A percentile compares a stretch with the other conserved stretches of the same genome.
phyloP scores from a whole-genome alignment of 2,888 invertebrate species.

The Epistrophe grossulariae region DNA sequence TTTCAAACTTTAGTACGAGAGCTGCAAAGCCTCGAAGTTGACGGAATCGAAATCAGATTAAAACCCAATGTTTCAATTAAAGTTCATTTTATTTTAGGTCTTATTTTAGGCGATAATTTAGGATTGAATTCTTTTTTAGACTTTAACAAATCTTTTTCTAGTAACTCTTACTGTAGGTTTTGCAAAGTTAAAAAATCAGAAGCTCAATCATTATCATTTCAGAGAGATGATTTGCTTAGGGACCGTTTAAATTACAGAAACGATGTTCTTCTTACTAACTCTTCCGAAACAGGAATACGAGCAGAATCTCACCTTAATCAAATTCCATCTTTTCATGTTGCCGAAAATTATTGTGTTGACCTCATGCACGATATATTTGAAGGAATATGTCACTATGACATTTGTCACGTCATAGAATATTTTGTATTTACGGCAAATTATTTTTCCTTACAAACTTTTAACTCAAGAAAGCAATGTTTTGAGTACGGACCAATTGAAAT shows the following conservation, averaged over 20 bases:
- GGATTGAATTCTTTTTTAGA: not conserved
- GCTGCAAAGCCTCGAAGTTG: no score
- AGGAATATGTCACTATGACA: no score
- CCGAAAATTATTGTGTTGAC: not conserved
- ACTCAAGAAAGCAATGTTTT: no score
- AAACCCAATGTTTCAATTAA: no score
- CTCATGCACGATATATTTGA: not conserved
- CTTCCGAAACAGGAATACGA: slow-evolving; percentile 64
- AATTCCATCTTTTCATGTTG: not conserved
- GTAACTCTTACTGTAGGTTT: not conserved
- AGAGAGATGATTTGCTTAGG: no score
- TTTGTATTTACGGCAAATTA: no score
- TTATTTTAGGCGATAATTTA: slow-evolving; percentile 12
- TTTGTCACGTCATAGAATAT: no score
- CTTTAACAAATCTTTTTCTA: not conserved
- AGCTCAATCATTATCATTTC: slow-evolving; percentile 28
- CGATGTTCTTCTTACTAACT: slow-evolving; percentile 56
- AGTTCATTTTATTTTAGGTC: slow-evolving; percentile 66
- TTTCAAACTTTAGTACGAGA: no score
- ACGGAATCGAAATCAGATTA: no score
- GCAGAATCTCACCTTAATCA: not conserved
- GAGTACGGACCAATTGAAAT: no score
- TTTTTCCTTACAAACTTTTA: no score
- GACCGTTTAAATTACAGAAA: slow-evolving; percentile 66
- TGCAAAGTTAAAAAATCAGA: slow-evolving; percentile 65